Evolutionary conservation across 2,888 invertebrate genomes (phyloP).

Genomic region (Orthosia incerta): DNA sequence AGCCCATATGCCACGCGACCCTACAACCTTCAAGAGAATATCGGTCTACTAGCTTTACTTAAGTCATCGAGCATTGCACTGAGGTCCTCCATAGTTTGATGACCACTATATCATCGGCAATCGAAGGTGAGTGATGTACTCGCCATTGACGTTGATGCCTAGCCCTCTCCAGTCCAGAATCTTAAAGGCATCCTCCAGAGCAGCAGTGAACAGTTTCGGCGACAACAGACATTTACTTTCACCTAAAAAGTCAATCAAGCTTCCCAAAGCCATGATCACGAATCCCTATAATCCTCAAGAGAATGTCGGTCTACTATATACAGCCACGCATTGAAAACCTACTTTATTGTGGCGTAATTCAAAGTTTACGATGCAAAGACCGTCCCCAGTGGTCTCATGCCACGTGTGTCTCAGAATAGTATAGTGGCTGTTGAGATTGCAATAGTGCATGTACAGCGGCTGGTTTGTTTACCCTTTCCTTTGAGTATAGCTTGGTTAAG

Average conservation of each 20-base stretch:
- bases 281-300: constrained; percentile 21
- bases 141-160: too few species aligned
- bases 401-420: constrained; percentile 40
- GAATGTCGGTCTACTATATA: not conserved
- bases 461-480: not conserved
- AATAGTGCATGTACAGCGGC: not conserved
- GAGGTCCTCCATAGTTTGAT: too few species aligned
- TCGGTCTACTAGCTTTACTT: too few species aligned
- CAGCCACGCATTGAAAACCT: constrained; percentile 47
- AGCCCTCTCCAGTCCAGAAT: too few species aligned
- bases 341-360: constrained; percentile 49
- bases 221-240: not conserved
- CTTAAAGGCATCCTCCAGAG: too few species aligned
- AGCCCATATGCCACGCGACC: too few species aligned
- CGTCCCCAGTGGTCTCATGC: constrained; percentile 36
- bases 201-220: too few species aligned
- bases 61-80: too few species aligned
- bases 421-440: constrained; percentile 32
- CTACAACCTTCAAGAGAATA: too few species aligned
- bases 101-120: too few species aligned
- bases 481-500: not conserved
- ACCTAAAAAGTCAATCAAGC: not conserved
- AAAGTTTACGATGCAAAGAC: constrained; percentile 52
- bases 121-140: too few species aligned
- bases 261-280: not conserved